Conservation (phyloP, 2,797 vertebrate genomes). For the Bucorvus abyssinicus region DNA sequence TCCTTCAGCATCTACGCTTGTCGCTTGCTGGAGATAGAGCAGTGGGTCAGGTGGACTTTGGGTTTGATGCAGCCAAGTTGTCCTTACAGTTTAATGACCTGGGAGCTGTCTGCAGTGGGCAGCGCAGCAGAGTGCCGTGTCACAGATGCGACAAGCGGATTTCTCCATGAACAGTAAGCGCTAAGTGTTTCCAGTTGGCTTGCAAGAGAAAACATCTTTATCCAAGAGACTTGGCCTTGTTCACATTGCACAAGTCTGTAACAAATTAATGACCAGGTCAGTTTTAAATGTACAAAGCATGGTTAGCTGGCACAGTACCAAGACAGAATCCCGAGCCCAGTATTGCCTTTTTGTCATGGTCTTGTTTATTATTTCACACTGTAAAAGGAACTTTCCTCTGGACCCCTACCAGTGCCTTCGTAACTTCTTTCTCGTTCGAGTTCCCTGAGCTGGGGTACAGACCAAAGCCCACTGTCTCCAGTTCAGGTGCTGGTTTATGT, state of each 20-base stretch:
- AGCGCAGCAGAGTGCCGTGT: neutral
- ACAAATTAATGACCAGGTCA: conserved; percentile 65
- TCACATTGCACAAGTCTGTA: conserved; percentile 35
- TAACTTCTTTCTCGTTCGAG: neutral
- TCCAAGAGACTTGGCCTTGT: conserved; percentile 57
- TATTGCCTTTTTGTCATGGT: conserved; percentile 45
- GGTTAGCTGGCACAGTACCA: conserved; percentile 26
- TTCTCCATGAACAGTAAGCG: neutral
- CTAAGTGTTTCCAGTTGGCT: conserved; percentile 48
- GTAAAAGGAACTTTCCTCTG: conserved; percentile 19
- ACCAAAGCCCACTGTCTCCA: neutral
- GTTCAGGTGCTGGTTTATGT: neutral
- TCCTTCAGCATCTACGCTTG: neutral
- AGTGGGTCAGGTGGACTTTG: neutral
- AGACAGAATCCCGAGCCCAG: neutral
- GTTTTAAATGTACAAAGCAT: conserved; percentile 8
- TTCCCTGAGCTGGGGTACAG: neutral
- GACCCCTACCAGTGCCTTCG: neutral
- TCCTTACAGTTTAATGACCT: neutral
- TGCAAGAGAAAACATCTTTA: conserved; percentile 30
- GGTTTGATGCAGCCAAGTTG: neutral
- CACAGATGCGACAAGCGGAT: conserved; percentile 16
- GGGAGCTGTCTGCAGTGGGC: conserved; percentile 7
- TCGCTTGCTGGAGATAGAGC: neutral
- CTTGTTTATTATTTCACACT: conserved; percentile 21